phyloP scores from a whole-genome alignment of 1,140 invertebrate species.

The Trachymyrmex cornetzi region DNA sequence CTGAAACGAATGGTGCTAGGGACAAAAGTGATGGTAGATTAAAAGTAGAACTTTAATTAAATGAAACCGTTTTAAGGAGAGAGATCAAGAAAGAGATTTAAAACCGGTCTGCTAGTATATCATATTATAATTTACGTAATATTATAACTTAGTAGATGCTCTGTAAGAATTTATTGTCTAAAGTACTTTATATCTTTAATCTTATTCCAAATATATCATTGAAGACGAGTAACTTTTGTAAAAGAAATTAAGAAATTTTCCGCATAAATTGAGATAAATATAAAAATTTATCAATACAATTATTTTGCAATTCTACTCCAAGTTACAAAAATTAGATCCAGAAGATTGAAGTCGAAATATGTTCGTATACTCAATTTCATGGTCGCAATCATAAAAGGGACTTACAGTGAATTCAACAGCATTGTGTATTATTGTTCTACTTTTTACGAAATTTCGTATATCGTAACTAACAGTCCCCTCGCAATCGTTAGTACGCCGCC shows the following conservation, averaged over 20 bases:
- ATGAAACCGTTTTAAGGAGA: constrained; percentile 31
- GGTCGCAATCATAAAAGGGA: background rate
- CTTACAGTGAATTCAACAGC: constrained; percentile 19
- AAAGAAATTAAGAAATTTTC: background rate
- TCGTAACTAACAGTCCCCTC: constrained; percentile 52
- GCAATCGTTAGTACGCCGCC: constrained; percentile 67
- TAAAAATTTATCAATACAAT: background rate
- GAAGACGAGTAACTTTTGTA: background rate
- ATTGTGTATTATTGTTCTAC: constrained; percentile 46
- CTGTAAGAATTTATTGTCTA: constrained; percentile 12
- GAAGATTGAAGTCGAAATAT: background rate
- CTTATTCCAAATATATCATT: background rate
- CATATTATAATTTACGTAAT: constrained; percentile 32
- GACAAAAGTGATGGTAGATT: constrained; percentile 59
- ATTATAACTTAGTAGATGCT: background rate
- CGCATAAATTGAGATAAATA: background rate
- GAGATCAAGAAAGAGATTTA: constrained; percentile 45
- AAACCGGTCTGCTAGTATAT: background rate
- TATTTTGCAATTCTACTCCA: constrained; percentile 17
- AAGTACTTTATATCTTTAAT: constrained; percentile 11
- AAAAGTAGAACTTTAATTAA: constrained; percentile 63
- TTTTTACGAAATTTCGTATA: constrained; percentile 71
- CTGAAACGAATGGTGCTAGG: background rate
- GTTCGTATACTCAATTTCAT: constrained; percentile 56
- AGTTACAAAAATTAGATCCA: background rate